These are phyloP conservation scores for Stenodera caucasica DNA, from an alignment of 2,888 invertebrate genomes.

Conservation along the genomic window DNA sequence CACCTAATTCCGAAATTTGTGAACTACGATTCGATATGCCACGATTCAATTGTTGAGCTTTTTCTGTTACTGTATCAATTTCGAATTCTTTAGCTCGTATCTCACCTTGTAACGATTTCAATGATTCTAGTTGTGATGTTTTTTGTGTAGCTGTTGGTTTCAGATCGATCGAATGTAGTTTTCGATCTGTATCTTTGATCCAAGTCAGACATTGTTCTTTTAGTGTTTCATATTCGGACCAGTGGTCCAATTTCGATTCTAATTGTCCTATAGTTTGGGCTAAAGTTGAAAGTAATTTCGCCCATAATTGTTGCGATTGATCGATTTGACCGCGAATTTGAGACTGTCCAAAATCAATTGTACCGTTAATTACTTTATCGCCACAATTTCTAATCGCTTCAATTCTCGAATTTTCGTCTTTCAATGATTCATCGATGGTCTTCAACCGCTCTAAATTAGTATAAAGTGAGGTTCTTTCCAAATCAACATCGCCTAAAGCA, in stretches of 20 bases:
- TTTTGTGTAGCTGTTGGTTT: constrained; percentile 83
- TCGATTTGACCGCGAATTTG: constrained; percentile 87
- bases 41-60: constrained; percentile 81
- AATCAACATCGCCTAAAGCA: constrained; percentile 80
- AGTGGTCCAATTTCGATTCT: constrained; percentile 83
- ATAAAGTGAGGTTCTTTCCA: constrained; percentile 81
- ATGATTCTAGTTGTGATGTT: constrained; percentile 77
- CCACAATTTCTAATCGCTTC: constrained; percentile 80
- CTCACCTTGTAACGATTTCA: constrained; percentile 82
- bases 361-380: constrained; percentile 87
- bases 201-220: constrained; percentile 84
- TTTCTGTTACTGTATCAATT: constrained; percentile 90
- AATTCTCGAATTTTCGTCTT: constrained; percentile 84
- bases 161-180: constrained; percentile 83
- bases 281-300: constrained; percentile 75
- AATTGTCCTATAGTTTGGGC: constrained; percentile 77
- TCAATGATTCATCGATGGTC: constrained; percentile 75
- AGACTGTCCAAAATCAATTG: constrained; percentile 78
- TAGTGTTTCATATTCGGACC: constrained; percentile 87
- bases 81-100: constrained; percentile 88
- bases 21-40: constrained; percentile 74
- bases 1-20: constrained; percentile 86
- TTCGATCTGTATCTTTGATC: constrained; percentile 86
- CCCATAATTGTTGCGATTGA: constrained; percentile 88
- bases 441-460: constrained; percentile 85